Evolutionary conservation across 2,888 invertebrate species (phyloP), one percentile per base, ranked within the genome.

Genomic region (Mythimna lalbum): DNA sequence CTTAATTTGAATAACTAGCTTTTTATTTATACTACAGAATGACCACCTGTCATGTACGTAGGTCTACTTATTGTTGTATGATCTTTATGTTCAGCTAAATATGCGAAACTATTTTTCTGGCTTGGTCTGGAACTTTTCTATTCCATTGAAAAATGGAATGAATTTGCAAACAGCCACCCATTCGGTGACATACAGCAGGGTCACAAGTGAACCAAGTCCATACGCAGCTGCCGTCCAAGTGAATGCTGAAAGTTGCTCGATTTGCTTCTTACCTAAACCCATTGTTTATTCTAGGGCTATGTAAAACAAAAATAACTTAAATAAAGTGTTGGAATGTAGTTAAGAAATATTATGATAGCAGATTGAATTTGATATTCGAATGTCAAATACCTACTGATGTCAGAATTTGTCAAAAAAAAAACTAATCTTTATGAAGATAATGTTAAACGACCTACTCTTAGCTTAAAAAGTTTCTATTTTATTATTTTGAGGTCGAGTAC

Each of bases 91-190:
- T 23, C 9, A 5, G 10, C 1, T 21, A 33, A n/a, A 33, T 56
- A 27, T 4, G 12, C 21, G 19, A 53, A 9, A 47, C 19, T 27
- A 36, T 39, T 66, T 4, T 39, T 47, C 1, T 36, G 78, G 72
- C 43, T 43, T 60, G n/a, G 49, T 43, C 36, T 63, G 55, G n/a
- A 80, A 83, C 43, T 80, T 80, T 55, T 63, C 67, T 36, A 23
- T 10, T 21, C 10, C 50, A 36, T 77, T 79, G 57, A 17, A 98
- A 90, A 96, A 97, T 9, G 98, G 98, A 65, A 98, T 90, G 88
- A 97, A 97, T 79, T 96, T 96, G 39, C 97, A 94, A 19, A 98
- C 90, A 14, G 96, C 87, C 90, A 97, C 97, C 98, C 98, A 98
- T 86, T 98, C 98, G 0, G 98, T 98, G 63, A 97, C 91, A 89